Evolutionary conservation across 1,140 invertebrate genomes (phyloP), one percentile per base, ranked within the genome.

Genomic region (Scaptomyza hsui): DNA sequence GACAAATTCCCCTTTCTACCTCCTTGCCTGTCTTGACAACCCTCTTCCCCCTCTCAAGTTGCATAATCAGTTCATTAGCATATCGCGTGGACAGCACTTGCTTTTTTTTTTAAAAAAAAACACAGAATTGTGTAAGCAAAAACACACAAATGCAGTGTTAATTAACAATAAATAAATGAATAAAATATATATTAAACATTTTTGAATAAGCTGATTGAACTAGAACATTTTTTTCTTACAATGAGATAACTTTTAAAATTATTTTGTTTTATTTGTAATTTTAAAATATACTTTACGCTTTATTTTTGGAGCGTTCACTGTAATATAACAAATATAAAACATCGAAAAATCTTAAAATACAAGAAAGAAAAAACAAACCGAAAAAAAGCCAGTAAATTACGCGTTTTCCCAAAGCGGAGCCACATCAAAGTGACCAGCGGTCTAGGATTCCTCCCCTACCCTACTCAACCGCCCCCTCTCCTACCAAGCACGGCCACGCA

Each of bases 11-110:
- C 35, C 35, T 39, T 6, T n/a, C 32, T n/a, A n/a, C n/a, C n/a
- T n/a, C n/a, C n/a, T n/a, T n/a, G n/a, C n/a, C n/a, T n/a, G n/a
- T n/a, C n/a, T n/a, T n/a, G n/a, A n/a, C n/a, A n/a, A n/a, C n/a
- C 3, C 12, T 29, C n/a, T 10, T 19, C 6, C 32, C 37, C 49
- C 35, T 10, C 39, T 78, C 26, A 21, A 4, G 1, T 21, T 4
- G 77, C 70, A 88, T 85, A 85, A 86, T 86, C 77, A 85, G 81
- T 85, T 85, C 77, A 85, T 85, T 85, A 85, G 81, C 70, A 70
- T 41, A 19, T 53, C 48, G 62, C 48, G 7, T 45, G 57, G 48
- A 10, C 42, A 55, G 44, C 44, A 52, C 59, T 52, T 52, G 29
- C 18, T 37, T 18, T 52, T n/a, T n/a, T n/a, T n/a, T n/a, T n/a